These are phyloP conservation scores for Tipula unca DNA, from an alignment of 2,888 invertebrate species.

Conservation along the genomic window DNA sequence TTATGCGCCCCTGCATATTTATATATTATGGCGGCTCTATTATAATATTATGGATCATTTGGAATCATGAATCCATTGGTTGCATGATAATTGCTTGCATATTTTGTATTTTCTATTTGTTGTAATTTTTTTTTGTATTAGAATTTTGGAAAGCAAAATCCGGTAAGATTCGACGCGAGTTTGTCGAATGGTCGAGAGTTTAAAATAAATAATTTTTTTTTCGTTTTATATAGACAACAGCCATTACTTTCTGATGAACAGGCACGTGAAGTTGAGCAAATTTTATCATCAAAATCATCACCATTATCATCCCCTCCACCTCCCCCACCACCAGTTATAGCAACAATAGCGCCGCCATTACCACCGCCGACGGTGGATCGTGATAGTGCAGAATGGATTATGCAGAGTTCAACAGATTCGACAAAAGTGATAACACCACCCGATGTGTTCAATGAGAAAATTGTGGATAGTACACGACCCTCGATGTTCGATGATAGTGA, in stretches of 20 bases:
- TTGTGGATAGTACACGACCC: not conserved
- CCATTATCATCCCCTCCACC: conserved; percentile 32
- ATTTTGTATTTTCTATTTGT: not conserved
- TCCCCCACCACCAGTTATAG: conserved; percentile 46
- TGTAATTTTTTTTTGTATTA: conserved; percentile 30
- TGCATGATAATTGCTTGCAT: not conserved
- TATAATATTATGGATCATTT: not conserved
- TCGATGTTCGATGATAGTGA: not conserved
- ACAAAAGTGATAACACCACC: conserved; percentile 25
- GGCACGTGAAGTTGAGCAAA: conserved; percentile 78
- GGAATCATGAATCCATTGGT: not conserved
- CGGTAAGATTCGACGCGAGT: conserved; percentile 51
- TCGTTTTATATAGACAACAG: conserved; percentile 54
- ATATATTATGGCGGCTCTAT: not conserved
- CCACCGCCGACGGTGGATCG: conserved; percentile 35
- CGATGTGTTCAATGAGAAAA: conserved; percentile 19
- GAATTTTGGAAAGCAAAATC: conserved; percentile 78
- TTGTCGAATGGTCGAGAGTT: not conserved
- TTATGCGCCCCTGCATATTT: not conserved
- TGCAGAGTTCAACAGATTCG: conserved; percentile 37
- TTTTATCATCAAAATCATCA: conserved; percentile 48
- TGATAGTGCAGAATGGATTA: conserved; percentile 47
- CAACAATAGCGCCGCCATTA: conserved; percentile 39
- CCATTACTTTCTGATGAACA: conserved; percentile 79
- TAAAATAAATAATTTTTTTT: not conserved